Evolutionary conservation across 2,113 vertebrate species (phyloP).

Genomic region (Cathartes aura): DNA sequence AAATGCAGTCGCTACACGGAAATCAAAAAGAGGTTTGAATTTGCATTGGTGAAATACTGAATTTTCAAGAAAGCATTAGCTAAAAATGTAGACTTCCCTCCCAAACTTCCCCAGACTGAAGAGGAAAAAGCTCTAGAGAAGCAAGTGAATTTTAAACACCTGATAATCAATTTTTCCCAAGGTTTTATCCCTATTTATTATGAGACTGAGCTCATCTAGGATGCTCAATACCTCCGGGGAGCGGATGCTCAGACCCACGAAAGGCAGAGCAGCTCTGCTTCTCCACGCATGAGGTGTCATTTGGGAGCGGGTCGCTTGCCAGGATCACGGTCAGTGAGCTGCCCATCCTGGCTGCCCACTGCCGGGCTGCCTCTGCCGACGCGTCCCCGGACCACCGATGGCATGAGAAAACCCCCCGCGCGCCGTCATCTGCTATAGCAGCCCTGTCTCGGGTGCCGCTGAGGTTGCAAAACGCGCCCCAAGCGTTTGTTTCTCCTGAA

Average conservation of each 20-base stretch:
- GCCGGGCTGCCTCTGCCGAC: background rate
- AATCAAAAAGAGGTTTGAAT: background rate
- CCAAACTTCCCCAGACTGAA: background rate
- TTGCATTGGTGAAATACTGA: background rate
- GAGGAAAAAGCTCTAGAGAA: background rate
- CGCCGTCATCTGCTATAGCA: background rate
- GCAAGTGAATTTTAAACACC: background rate
- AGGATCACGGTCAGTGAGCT: rapidly evolving
- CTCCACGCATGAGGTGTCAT: rapidly evolving
- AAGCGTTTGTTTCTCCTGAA: background rate
- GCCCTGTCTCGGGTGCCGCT: background rate
- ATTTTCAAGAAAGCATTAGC: background rate
- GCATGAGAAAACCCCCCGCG: rapidly evolving
- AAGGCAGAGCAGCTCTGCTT: background rate
- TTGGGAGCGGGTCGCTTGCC: background rate
- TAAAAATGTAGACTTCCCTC: background rate
- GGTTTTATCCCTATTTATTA: background rate
- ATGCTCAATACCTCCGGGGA: background rate
- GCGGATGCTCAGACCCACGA: background rate
- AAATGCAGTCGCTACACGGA: background rate
- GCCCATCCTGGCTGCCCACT: background rate
- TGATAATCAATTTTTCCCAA: background rate
- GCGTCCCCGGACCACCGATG: rapidly evolving
- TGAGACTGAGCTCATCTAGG: background rate
- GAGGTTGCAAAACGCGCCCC: background rate